Evolutionary conservation across 2,888 invertebrate species (phyloP).

Genomic region (Spilosoma lubricipeda): DNA sequence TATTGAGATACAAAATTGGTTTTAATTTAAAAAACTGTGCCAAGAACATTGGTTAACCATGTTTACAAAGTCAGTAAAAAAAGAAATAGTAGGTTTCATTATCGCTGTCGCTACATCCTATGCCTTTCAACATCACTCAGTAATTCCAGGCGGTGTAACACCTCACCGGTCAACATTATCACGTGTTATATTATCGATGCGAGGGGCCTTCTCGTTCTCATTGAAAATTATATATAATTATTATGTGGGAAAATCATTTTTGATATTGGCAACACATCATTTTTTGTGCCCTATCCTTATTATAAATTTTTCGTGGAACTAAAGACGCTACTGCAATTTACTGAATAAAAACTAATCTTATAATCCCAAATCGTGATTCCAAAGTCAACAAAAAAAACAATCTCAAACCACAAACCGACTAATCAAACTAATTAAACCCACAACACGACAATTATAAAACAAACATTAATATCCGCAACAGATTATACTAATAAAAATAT

Average conservation of each 20-base stretch:
- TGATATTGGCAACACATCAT: constrained; percentile 5
- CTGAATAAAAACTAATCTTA: not conserved
- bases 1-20: no score
- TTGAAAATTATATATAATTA: constrained; percentile 45
- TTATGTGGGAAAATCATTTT: constrained; percentile 17
- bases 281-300: constrained; percentile 2
- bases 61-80: no score
- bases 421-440: constrained; percentile 33
- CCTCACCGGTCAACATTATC: constrained; percentile 43
- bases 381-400: constrained; percentile 19
- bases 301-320: not conserved
- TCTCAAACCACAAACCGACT: not conserved
- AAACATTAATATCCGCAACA: constrained; percentile 50
- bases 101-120: constrained; percentile 32
- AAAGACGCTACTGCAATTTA: not conserved
- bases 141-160: constrained; percentile 65
- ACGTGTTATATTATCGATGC: constrained; percentile 46
- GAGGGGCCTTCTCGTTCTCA: constrained; percentile 42
- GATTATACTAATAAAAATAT: constrained; percentile 37
- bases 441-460: constrained; percentile 41
- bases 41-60: no score
- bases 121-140: constrained; percentile 7
- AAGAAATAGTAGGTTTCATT: not conserved
- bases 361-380: constrained; percentile 4
- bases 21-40: no score